Evolutionary conservation across 1,140 invertebrate genomes (phyloP).

Genomic region (Drosophila kepulauana): DNA sequence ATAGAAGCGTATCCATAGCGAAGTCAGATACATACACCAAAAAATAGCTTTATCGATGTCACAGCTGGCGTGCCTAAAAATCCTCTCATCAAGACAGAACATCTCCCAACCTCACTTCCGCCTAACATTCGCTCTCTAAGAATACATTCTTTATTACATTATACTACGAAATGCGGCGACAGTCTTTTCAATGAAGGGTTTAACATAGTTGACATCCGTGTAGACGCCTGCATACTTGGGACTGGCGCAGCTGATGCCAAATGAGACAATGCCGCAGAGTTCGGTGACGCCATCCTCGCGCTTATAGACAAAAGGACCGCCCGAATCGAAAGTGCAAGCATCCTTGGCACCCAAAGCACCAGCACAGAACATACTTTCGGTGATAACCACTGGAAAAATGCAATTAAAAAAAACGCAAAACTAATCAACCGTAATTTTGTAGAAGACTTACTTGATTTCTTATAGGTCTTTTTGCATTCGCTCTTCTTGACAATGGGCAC

Average conservation of each 20-base stretch:
- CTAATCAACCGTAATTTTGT: not conserved
- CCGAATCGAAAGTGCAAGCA: slow-evolving; percentile 72
- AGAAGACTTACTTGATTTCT: slow-evolving; percentile 24
- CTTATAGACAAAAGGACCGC: slow-evolving; percentile 59
- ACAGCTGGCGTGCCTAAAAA: too few relatives aligned
- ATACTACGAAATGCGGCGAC: slow-evolving; percentile 1
- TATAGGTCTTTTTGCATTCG: slow-evolving; percentile 37
- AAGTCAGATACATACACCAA: too few relatives aligned
- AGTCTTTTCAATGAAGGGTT: slow-evolving; percentile 52
- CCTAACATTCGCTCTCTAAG: not conserved
- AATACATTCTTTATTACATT: not conserved
- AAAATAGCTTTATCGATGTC: too few relatives aligned
- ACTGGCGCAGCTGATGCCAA: slow-evolving; percentile 68
- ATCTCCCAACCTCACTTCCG: too few relatives aligned
- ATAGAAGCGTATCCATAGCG: too few relatives aligned
- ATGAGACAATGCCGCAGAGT: slow-evolving; percentile 74
- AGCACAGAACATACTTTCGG: slow-evolving; percentile 68
- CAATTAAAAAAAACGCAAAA: not conserved
- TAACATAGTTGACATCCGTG: slow-evolving; percentile 71
- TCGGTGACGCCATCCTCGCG: not conserved
- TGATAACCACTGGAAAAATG: slow-evolving; percentile 22
- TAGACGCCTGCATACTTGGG: slow-evolving; percentile 68
- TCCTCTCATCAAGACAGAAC: too few relatives aligned
- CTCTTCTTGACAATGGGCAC: slow-evolving; percentile 56
- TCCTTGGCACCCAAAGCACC: slow-evolving; percentile 51